A percentile compares a stretch with the other conserved stretches of the same genome.
phyloP scores from a whole-genome alignment of 2,888 invertebrate species.

The Leptarthrus brevirostris region DNA sequence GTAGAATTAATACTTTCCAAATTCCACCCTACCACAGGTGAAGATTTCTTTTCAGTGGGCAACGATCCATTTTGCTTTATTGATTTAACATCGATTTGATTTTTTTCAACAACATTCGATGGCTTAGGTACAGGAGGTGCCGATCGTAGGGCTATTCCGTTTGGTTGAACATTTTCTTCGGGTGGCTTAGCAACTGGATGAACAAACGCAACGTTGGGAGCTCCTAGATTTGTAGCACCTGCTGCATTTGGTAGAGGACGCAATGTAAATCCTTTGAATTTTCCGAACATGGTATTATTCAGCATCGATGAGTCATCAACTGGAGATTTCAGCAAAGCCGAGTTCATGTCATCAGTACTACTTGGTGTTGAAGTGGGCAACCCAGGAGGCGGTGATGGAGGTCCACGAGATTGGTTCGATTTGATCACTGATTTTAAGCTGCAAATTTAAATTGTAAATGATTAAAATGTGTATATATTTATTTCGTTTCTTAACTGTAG shows the following conservation, averaged over 20 bases:
- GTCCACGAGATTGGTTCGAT: conserved; percentile 55
- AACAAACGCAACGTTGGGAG: conserved; percentile 70
- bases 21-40: conserved; percentile 31
- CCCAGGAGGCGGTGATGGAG: conserved; percentile 59
- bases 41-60: conserved; percentile 56
- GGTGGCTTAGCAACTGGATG: conserved; percentile 62
- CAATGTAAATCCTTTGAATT: conserved; percentile 87
- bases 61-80: conserved; percentile 57
- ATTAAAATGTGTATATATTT: neutral
- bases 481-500: neutral
- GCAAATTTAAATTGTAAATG: conserved; percentile 54
- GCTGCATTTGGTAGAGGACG: conserved; percentile 64
- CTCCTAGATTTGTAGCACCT: conserved; percentile 59
- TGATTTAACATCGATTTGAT: conserved; percentile 52
- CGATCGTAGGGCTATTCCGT: conserved; percentile 68
- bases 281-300: conserved; percentile 80
- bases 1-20: neutral
- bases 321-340: conserved; percentile 73
- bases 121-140: conserved; percentile 76
- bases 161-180: conserved; percentile 57
- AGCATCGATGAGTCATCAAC: conserved; percentile 69
- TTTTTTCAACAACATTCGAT: conserved; percentile 61
- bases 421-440: conserved; percentile 63
- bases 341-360: conserved; percentile 78
- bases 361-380: conserved; percentile 70